These are phyloP conservation scores for Anastatus disparis DNA, from an alignment of 1,140 invertebrate species.

Conservation along the genomic window DNA sequence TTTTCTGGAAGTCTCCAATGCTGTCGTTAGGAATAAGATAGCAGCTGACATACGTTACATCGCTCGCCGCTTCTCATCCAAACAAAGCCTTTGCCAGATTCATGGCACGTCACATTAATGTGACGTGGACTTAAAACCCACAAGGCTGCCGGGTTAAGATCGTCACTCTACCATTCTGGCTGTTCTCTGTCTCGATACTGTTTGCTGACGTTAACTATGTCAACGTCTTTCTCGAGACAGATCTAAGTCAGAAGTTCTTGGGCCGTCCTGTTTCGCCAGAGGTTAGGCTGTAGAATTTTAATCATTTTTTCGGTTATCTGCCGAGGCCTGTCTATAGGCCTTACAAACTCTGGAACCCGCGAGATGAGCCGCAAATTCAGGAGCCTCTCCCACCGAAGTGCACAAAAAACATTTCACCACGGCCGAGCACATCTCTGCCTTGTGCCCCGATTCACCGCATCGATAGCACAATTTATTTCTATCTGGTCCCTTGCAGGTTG, in stretches of 20 bases:
- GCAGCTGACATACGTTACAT: constrained; percentile 40
- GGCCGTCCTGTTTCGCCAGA: constrained; percentile 17
- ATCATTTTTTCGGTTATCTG: not conserved
- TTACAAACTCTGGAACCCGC: not conserved
- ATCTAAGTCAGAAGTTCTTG: constrained; percentile 15
- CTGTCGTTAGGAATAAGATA: constrained; percentile 41
- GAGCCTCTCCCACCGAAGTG: no score
- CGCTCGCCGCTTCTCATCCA: constrained; percentile 27
- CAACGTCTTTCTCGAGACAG: not conserved
- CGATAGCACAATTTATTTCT: no score
- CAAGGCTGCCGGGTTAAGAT: constrained; percentile 33
- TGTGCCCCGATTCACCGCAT: no score
- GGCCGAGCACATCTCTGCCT: no score
- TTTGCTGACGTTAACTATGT: not conserved
- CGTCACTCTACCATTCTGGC: constrained; percentile 20
- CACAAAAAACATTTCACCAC: no score
- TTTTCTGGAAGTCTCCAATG: constrained; percentile 19
- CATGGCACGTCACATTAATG: not conserved
- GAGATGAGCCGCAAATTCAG: no score
- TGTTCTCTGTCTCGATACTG: not conserved
- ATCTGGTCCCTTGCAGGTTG: no score
- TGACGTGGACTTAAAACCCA: constrained; percentile 15
- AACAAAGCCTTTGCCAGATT: constrained; percentile 31
- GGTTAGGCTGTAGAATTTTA: constrained; percentile 29
- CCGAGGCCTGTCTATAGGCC: not conserved